Evolutionary conservation across 2,113 vertebrate species (phyloP), one percentile per base, ranked within the genome.

Genomic region (Strix uralensis): DNA sequence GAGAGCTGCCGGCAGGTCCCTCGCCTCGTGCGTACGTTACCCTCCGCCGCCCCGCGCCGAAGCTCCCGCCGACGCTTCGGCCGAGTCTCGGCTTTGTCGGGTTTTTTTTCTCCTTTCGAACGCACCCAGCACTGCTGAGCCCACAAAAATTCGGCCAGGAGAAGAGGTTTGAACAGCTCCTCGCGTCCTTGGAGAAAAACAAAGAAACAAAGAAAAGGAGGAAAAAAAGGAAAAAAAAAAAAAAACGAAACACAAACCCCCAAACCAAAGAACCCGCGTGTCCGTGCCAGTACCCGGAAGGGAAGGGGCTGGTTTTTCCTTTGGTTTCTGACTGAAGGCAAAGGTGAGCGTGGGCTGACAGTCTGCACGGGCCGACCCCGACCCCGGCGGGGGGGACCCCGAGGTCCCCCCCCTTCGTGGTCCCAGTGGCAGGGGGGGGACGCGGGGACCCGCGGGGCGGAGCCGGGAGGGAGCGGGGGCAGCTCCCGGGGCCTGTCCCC

Each of bases 321-420:
- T 98, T 97, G 97, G 96, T 98, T 98, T 98, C 96, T 95, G 86
- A 95, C 96, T 97, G 98, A 98, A 98, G 97, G 97, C 97, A 96
- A 97, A 97, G 97, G 97, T 73, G 97, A 97, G 96, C 94, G 84
- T 62, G 91, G 95, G 96, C 91, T 94, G 94, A 87, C 65, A 82
- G 93, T 47, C 91, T 88, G 92, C 96, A 61, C 59, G 59, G 94
- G 92, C 86, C 27, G 5, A 23, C 16, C 81, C 46, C 22, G 5
- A n/a, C 49, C 46, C 5, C 23, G 9, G 2, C 46, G 2, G 5
- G 52, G 57, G n/a, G 34, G 34, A 40, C 70, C 38, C 18, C 1
- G 2, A 5, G 40, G 30, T 9, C 69, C 57, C 78, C 57, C 78
- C 63, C 55, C 25, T 1, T 6, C 20, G 73, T 44, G 92, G 92